A percentile compares a stretch with the other conserved stretches of the same genome.
Conservation (phyloP, 2,888 invertebrate genomes). For the Nemotelus nigrinus region DNA sequence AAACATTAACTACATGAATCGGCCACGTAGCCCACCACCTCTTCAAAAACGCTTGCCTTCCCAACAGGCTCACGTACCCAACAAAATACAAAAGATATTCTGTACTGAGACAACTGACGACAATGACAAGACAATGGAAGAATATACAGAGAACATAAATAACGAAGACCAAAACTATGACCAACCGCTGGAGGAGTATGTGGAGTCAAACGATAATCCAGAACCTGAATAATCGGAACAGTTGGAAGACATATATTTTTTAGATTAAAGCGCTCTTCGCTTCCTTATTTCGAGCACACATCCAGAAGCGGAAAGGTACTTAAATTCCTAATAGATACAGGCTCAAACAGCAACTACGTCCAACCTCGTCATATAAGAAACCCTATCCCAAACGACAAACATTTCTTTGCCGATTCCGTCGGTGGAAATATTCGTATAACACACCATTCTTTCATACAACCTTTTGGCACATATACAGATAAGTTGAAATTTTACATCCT, state of each 20-base stretch:
- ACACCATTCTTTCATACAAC: not conserved
- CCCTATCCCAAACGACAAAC: not conserved
- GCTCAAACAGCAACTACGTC: constrained; percentile 6
- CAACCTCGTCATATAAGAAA: constrained; percentile 13
- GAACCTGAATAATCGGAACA: not conserved
- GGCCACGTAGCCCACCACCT: not conserved
- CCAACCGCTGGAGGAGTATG: not conserved
- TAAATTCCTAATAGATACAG: constrained; percentile 21
- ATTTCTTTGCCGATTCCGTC: constrained; percentile 3
- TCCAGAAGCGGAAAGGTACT: constrained; percentile 9
- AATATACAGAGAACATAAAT: not conserved
- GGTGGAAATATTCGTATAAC: constrained; percentile 3
- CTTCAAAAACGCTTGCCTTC: not conserved
- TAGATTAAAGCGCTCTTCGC: constrained; percentile 27
- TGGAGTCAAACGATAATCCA: not conserved
- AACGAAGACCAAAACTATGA: not conserved
- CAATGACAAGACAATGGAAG: not conserved
- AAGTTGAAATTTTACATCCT: constrained; percentile 14
- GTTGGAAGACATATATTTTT: constrained; percentile 27
- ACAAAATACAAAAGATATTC: not conserved
- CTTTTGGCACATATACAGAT: not conserved
- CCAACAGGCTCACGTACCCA: not conserved
- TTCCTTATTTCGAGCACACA: constrained; percentile 15
- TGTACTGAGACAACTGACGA: not conserved
- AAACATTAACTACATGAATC: not conserved